Evolutionary conservation across 2,113 vertebrate genomes (phyloP).

Genomic region (Scomber scombrus): DNA sequence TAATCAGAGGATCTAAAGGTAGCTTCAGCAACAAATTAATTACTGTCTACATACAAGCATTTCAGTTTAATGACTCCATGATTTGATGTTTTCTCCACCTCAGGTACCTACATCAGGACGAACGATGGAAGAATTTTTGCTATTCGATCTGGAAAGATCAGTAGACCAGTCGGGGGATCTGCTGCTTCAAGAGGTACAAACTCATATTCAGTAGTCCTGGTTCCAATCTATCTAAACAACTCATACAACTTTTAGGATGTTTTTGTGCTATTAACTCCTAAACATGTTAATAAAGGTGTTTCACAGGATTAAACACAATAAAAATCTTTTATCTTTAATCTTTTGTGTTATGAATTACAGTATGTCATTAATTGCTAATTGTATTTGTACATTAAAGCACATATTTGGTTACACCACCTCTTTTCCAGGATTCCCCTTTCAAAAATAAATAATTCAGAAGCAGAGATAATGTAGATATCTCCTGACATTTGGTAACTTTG

Average conservation of each 20-base stretch:
- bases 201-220: neutral
- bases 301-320: neutral
- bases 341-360: too few relatives aligned
- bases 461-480: neutral
- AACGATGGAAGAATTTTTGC: constrained; percentile 98
- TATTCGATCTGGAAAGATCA: constrained; percentile 93
- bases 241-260: neutral
- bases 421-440: constrained; percentile 1
- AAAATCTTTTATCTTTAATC: too few relatives aligned
- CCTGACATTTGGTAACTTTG: neutral
- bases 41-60: neutral
- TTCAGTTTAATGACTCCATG: neutral
- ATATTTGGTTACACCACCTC: neutral
- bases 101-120: constrained; percentile 97
- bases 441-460: constrained; percentile 12
- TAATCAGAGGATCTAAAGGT: constrained; percentile 99
- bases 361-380: too few relatives aligned
- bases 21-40: constrained; percentile 12
- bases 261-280: neutral
- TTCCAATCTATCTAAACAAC: neutral
- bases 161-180: constrained; percentile 85
- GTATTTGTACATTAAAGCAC: too few relatives aligned
- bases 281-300: neutral
- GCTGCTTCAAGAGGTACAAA: constrained; percentile 88
- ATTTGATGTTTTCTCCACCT: constrained; percentile 18